Percentiles rank a stretch among this genome's conserved stretches.
Conservation (phyloP, 2,888 invertebrate species). For the Mythimna loreyi region DNA sequence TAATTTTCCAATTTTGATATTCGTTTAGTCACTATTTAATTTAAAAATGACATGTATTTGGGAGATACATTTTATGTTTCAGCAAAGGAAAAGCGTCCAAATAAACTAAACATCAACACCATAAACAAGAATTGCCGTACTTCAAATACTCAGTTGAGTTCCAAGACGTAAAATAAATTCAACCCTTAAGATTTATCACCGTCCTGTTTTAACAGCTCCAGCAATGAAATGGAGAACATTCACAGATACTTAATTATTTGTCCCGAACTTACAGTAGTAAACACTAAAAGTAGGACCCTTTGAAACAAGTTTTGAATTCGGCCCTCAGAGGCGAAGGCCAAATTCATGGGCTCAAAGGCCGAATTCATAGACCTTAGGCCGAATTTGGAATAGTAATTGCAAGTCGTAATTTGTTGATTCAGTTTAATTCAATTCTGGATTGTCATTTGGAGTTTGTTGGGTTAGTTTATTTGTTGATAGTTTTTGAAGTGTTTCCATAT, state of each 20-base stretch:
- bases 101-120: neutral
- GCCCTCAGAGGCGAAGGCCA: constrained; percentile 15
- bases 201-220: constrained; percentile 14
- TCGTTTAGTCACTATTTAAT: too few relatives aligned
- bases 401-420: constrained; percentile 40
- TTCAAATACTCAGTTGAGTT: constrained; percentile 12
- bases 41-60: too few relatives aligned
- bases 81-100: neutral
- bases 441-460: constrained; percentile 8
- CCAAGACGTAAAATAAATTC: constrained; percentile 18
- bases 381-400: constrained; percentile 34
- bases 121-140: constrained; percentile 3
- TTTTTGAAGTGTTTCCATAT: too few relatives aligned
- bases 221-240: constrained; percentile 41
- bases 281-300: constrained; percentile 39
- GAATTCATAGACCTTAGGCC: constrained; percentile 12
- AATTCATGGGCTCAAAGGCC: constrained; percentile 16
- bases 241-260: constrained; percentile 51
- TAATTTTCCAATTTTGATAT: too few relatives aligned
- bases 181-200: constrained; percentile 30
- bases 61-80: too few relatives aligned
- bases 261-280: constrained; percentile 30
- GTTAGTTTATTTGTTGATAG: constrained; percentile 15
- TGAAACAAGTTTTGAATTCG: constrained; percentile 37
- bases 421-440: constrained; percentile 45